These are phyloP conservation scores for Channallabes apus DNA, from an alignment of 2,797 vertebrate species.

Conservation along the genomic window DNA sequence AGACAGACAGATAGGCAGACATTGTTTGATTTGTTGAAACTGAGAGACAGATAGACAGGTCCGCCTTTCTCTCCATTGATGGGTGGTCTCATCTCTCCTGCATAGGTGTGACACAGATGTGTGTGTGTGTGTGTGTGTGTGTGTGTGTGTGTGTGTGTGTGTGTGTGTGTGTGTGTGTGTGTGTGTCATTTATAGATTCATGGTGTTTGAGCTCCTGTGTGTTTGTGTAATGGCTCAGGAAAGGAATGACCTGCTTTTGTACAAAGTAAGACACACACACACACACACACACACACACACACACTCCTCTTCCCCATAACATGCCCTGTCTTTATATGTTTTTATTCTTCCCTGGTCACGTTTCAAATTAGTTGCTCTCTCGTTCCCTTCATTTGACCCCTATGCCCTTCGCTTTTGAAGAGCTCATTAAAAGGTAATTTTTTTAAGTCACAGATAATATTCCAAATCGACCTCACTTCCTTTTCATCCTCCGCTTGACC, in stretches of 20 bases:
- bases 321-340: not conserved
- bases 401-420: not conserved
- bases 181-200: constrained; percentile 52
- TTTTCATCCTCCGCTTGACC: not conserved
- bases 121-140: constrained; percentile 8
- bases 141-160: constrained; percentile 22
- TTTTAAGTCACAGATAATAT: not conserved
- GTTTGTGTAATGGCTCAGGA: constrained; percentile 42
- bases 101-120: not conserved
- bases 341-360: not conserved
- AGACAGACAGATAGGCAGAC: not conserved
- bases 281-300: not conserved
- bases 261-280: not conserved
- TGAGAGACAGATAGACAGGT: not conserved
- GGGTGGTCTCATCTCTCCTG: not conserved
- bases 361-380: not conserved
- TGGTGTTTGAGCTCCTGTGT: constrained; percentile 4
- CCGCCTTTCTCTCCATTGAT: not conserved
- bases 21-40: not conserved
- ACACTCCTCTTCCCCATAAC: not conserved
- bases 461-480: constrained; percentile 1
- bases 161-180: constrained; percentile 22
- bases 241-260: not conserved
- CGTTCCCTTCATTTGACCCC: constrained; percentile 11
- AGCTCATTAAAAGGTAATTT: not conserved